Base-by-base conservation (phyloP, 2,888 invertebrate genomes). In the Busseola fusca region DNA sequence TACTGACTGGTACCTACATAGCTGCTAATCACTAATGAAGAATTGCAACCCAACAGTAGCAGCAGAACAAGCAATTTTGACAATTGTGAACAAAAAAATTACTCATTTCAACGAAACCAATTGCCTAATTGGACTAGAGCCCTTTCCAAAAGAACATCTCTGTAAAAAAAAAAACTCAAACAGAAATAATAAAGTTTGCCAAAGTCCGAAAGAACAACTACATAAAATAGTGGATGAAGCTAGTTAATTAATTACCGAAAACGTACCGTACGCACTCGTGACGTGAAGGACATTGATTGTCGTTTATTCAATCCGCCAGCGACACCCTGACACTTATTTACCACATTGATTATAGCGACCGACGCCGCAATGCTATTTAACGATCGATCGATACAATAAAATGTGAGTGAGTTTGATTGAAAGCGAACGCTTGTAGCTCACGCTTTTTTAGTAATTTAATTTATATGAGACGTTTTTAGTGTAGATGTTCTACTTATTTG, bases 261-360 rank as follows among this genome's bases (percentile, higher is more conserved):
- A 65, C 54, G 63, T 65, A 59, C 27, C n/a, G 62, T 54, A 54
- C 42, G 9, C 40, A 40, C 66, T 58, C 37, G 54, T 56, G 69
- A 68, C 70, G 57, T 57, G 57, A 63, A 68, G 50, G 72, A 67
- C 74, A 64, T 75, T 64, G 71, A 75, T 57, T 58, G 71, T 59
- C 65, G 64, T 81, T 76, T 74, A 79, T 69, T 81, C 72, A 78
- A 71, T 83, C 70, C 6, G 14, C 27, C 48, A n/a, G 62, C 64
- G 73, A 72, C 81, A 72, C 54, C 34, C 50, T 57, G 76, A 71
- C 76, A 67, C 54, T 72, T 68, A 69, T 78, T 78, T 73, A 72
- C 60, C 77, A 48, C 64, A 66, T 78, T 79, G 76, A 81, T 74
- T 80, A 83, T 58, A 45, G 67, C 45, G 52, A 75, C 72, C 45